Percentiles rank a stretch among this genome's conserved stretches.
These are phyloP conservation scores for Upupa epops DNA, from an alignment of 2,113 vertebrate species.

Conservation along the genomic window DNA sequence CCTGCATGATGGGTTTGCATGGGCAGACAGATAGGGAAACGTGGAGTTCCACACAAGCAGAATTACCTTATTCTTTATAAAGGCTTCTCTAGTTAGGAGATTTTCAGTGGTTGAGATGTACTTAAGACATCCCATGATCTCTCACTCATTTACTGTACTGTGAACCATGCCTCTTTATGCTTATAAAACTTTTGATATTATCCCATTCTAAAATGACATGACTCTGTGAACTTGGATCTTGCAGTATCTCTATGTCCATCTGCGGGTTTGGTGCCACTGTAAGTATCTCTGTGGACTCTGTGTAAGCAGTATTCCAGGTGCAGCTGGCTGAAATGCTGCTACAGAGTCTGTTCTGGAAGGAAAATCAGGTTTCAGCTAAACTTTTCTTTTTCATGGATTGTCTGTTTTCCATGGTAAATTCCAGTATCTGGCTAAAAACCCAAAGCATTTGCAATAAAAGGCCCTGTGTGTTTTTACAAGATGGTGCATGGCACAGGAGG, in stretches of 20 bases:
- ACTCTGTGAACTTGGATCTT: background rate
- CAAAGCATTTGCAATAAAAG: conserved; percentile 21
- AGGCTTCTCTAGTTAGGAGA: background rate
- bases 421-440: conserved; percentile 20
- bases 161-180: background rate
- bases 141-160: background rate
- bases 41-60: background rate
- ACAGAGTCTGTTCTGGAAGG: conserved; percentile 21
- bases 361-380: conserved; percentile 23
- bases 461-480: background rate
- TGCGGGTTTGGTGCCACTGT: background rate
- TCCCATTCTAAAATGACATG: background rate
- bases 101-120: background rate
- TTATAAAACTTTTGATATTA: background rate
- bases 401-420: conserved; percentile 50
- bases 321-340: background rate
- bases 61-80: background rate
- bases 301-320: background rate
- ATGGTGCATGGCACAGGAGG: background rate
- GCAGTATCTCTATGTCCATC: background rate
- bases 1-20: background rate
- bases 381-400: background rate
- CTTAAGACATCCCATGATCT: background rate
- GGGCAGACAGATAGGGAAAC: background rate
- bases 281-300: background rate